Percentiles rank a stretch among this genome's conserved stretches.
Conservation (phyloP, 2,113 vertebrate genomes). For the Lynx canadensis region DNA sequence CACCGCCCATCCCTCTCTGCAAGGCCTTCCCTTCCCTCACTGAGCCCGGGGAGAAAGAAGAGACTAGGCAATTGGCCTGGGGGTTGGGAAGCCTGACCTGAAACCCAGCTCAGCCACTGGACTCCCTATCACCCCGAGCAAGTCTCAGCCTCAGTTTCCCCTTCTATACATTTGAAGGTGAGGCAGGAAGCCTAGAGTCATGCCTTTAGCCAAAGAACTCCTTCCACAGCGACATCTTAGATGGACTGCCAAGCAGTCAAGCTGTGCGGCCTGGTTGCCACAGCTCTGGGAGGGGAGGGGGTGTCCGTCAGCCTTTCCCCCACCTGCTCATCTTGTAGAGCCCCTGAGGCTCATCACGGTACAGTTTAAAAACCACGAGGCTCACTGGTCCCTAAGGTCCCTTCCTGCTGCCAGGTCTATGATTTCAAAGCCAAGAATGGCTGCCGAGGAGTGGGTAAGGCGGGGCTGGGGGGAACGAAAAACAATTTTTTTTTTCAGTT, state of each 20-base stretch:
- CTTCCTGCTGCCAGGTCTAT: not conserved
- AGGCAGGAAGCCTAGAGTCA: not conserved
- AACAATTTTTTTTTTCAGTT: no score
- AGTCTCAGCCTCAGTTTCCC: not conserved
- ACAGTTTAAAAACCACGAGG: not conserved
- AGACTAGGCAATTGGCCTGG: not conserved
- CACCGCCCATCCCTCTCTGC: not conserved
- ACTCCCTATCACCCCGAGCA: not conserved
- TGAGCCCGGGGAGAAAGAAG: not conserved
- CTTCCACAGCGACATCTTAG: not conserved
- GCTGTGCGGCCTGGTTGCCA: not conserved
- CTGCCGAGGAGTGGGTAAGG: not conserved
- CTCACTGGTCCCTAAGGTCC: not conserved
- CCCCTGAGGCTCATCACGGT: not conserved
- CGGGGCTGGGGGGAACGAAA: no score
- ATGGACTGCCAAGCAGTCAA: accelerated
- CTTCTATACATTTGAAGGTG: not conserved
- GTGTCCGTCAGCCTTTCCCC: not conserved
- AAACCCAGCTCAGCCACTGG: not conserved
- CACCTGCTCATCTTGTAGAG: accelerated
- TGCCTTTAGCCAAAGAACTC: not conserved
- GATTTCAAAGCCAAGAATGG: not conserved
- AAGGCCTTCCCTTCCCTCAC: not conserved
- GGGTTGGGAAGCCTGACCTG: not conserved
- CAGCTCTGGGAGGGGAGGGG: not conserved